Base-by-base conservation (phyloP, 1,140 invertebrate species). In the Dinoponera quadriceps region DNA sequence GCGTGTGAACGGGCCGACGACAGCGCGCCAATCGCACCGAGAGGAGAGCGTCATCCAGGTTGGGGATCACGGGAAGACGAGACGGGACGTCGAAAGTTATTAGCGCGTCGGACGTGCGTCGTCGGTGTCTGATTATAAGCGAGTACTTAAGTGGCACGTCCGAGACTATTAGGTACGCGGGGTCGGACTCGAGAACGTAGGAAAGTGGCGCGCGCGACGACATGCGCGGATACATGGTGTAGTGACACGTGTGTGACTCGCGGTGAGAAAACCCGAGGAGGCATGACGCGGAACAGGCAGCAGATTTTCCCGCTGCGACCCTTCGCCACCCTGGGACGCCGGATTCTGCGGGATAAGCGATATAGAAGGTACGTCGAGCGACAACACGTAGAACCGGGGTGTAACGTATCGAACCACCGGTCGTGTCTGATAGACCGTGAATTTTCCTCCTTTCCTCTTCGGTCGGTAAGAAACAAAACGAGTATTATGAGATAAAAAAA, bases 221-320 rank as follows among this genome's bases (percentile, higher is more conserved):
- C n/a, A 3, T 2, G 27, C 3, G 27, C 5, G 38, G 38, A 44
- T 44, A 44, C 38, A 9, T 44, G 38, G 38, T 44, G 38, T 1
- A n/a, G 2, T 27, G 25, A 65, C 29, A 59, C 13, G 2, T 5
- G 11, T 29, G 72, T 63, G 59, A 74, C 60, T 44, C 44, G 25
- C 49, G 4, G 38, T 33, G 63, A 48, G 49, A 33, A 55, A 33
- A 62, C n/a, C n/a, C 65, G 73, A 25, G 60, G 63, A 80, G 90
- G 85, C 71, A 95, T 95, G 95, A 95, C 95, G 88, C 95, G 95
- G 90, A 95, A 95, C 90, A 94, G 94, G 89, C 95, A 95, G 86
- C 94, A 94, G 80, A 94, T 94, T 80, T 95, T 95, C 85, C 93
- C 95, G 5, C 89, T 95, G 44, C 92, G 95, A 78, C 94, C 95